phyloP scores from a whole-genome alignment of 2,113 vertebrate species.

The Leiothrix lutea region DNA sequence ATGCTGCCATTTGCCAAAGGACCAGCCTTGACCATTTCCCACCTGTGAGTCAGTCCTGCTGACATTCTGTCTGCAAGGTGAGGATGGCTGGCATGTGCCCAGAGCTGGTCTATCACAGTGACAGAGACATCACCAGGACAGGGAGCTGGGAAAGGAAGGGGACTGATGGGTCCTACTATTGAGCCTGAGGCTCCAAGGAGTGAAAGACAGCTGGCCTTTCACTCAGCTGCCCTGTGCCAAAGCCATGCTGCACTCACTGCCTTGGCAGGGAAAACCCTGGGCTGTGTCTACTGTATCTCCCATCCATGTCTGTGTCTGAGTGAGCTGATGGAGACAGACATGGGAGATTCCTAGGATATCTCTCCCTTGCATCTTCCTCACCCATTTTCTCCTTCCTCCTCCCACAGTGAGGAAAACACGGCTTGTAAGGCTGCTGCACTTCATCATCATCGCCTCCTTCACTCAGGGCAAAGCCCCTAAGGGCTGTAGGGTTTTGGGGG shows the following conservation, averaged over 20 bases:
- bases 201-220: neutral
- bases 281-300: neutral
- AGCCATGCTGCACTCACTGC: neutral
- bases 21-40: neutral
- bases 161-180: no score
- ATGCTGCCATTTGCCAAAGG: neutral
- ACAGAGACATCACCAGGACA: neutral
- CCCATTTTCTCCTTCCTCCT: neutral
- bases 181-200: neutral
- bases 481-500: neutral
- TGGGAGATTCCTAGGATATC: neutral
- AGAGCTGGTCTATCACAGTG: rapidly evolving
- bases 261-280: neutral
- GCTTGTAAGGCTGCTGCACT: neutral
- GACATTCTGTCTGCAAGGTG: neutral
- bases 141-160: neutral
- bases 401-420: neutral
- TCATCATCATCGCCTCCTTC: neutral
- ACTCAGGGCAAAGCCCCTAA: neutral
- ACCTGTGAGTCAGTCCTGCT: neutral
- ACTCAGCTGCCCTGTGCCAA: neutral
- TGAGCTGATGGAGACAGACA: neutral
- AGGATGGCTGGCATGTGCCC: neutral
- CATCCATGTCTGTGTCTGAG: rapidly evolving
- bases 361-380: neutral